Conservation (phyloP, 2,113 vertebrate genomes). For the Amphiprion percula region DNA sequence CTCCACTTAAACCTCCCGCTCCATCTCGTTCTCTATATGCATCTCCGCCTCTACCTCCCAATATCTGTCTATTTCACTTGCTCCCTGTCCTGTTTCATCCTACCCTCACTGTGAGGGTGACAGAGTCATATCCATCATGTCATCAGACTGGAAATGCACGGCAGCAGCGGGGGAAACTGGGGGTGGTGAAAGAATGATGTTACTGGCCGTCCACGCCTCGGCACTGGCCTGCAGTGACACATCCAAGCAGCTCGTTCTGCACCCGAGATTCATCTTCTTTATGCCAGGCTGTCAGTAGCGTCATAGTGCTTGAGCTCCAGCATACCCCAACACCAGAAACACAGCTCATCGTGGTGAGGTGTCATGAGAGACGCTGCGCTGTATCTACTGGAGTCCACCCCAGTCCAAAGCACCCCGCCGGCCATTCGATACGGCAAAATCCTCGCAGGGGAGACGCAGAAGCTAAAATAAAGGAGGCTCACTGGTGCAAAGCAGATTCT, state of each 20-base stretch:
- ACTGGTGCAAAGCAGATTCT: constrained; percentile 54
- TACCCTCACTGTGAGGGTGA: constrained; percentile 61
- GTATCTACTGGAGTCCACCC: constrained; percentile 19
- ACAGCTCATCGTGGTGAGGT: constrained; percentile 51
- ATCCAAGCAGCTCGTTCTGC: constrained; percentile 44
- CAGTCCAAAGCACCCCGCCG: constrained; percentile 1
- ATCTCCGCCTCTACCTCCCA: constrained; percentile 45
- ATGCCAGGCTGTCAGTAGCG: constrained; percentile 68
- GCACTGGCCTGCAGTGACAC: constrained; percentile 62
- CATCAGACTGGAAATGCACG: constrained; percentile 72
- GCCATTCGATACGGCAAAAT: neutral
- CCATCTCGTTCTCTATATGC: constrained; percentile 33
- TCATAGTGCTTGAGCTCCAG: constrained; percentile 42
- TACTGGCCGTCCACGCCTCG: constrained; percentile 55
- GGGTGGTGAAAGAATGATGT: constrained; percentile 70
- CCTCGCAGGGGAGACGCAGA: constrained; percentile 11
- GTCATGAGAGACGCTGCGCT: constrained; percentile 51
- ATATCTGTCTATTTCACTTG: constrained; percentile 58
- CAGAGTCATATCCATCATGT: constrained; percentile 79
- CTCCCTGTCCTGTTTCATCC: constrained; percentile 53
- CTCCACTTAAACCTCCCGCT: constrained; percentile 39
- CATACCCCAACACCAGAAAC: constrained; percentile 42
- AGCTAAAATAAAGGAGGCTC: constrained; percentile 43
- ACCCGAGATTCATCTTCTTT: constrained; percentile 79
- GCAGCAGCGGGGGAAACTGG: constrained; percentile 52